Base-by-base conservation (phyloP, 1,140 invertebrate species). In the Sinella curviseta region DNA sequence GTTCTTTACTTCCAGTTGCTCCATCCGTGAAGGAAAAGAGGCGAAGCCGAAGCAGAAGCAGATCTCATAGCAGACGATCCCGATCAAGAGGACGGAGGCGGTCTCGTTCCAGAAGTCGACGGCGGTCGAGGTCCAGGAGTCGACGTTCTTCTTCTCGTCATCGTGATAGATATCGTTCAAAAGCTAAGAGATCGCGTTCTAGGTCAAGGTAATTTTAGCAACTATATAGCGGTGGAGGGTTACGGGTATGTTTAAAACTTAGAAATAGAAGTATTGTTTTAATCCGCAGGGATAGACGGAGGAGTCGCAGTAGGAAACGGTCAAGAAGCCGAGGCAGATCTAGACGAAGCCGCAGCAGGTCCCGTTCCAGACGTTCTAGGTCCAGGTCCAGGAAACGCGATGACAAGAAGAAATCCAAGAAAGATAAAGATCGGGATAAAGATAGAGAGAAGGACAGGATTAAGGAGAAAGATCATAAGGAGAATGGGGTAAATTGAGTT, bases 11-110 rank as follows among this genome's bases (percentile, higher is more conserved):
- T 74, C 36, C 26, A 78, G 65, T 65, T 30, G 73, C n/a, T 60
- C 74, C 20, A 94, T 95, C 83, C 93, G 93, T 94, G 88, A 85
- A 94, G 14, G 93, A 93, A 0, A 94, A 95, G 86, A 93, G 95
- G 79, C 95, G 95, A 85, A 88, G 93, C 80, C 91, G 92, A 85
- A 86, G 89, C 24, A 87, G 86, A 78, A 86, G 85, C 83, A 82
- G 86, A 33, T 90, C 89, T 0, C 87, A 89, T 8, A 86, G 90
- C 33, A 86, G 89, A 28, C 89, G 90, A 76, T 90, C 90, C 1
- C 87, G 92, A 74, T 93, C 92, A 0, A 88, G 83, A 65, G 81
- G 79, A 39, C 75, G 84, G 17, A 82, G 80, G 16, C 76, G 80
- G 0, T 84, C 85, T 33, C 78, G 85, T n/a, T 86, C 85, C 12